Evolutionary conservation across 2,888 invertebrate species (phyloP), one percentile per base, ranked within the genome.

Genomic region (Diaprepes abbreviatus): DNA sequence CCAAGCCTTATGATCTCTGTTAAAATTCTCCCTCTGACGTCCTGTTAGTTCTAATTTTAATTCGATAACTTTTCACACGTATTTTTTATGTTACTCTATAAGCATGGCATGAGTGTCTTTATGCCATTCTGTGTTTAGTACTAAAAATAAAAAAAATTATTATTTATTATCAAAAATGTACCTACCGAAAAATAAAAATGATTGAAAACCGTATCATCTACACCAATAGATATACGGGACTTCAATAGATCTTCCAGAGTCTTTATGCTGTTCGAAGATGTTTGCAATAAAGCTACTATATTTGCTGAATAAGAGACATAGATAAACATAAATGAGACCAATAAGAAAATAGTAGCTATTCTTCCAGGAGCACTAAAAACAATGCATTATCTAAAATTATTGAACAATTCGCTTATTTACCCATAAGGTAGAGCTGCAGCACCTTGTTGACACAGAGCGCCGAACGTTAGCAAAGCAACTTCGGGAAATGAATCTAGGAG

Each of bases 261-360:
- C 74, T 86, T 87, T 64, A 93, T 91, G 73, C 89, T 88, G 1
- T 88, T 87, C 0, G 92, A 91, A 24, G 92, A 91, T 0, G 92
- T 91, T 78, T 92, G 92, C 0, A 93, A 85, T 0, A 93, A 82
- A 0, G 92, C 91, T 0, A 93, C 92, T 50, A 93, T 92, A 76
- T 92, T 92, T 0, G 92, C 92, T 0, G 92, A 89, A 77, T 92
- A 93, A 0, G 92, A 91, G 0, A 91, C 90, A 79, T 92, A 92
- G 0, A 93, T 83, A 75, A 92, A 92, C 85, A 92, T 88, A 2
- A 90, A 82, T 0, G 90, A 86, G 5, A 90, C 79, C 74, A 91
- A 89, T 0, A 90, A 83, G 40, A 90, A 84, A 63, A 92, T 83
- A 75, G 90, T 87, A 0, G 91, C 89, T 16, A 91, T 86, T 21